Evolutionary conservation across 2,888 invertebrate species (phyloP).

Genomic region (Dasypolia templi): DNA sequence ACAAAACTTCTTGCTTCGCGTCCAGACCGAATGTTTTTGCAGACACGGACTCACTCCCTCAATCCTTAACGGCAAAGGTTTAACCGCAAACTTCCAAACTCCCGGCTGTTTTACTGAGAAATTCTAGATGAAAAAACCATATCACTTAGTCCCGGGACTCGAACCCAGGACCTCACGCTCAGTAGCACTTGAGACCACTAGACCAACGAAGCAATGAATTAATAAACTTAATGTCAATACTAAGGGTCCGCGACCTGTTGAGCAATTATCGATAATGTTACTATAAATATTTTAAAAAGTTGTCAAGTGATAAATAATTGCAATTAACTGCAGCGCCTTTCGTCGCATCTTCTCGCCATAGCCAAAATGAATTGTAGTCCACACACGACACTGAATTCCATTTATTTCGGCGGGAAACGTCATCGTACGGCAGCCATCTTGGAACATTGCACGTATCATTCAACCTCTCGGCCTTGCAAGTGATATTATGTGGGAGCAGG

Average conservation of each 20-base stretch:
- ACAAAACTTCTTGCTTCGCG: too few species aligned
- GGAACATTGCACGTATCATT: conserved; percentile 41
- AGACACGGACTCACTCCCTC: too few species aligned
- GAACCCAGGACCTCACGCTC: background rate
- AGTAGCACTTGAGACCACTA: background rate
- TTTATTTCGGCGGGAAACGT: conserved; percentile 35
- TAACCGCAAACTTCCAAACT: too few species aligned
- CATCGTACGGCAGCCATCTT: conserved; percentile 45
- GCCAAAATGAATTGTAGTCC: too few species aligned
- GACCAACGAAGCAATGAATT: background rate
- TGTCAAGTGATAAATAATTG: conserved; percentile 6
- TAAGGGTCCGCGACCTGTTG: background rate
- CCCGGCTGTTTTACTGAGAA: too few species aligned
- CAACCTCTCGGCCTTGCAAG: conserved; percentile 31
- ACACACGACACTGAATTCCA: background rate
- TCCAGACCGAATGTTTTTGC: too few species aligned
- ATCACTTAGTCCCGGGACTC: background rate
- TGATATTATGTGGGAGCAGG: conserved; percentile 31
- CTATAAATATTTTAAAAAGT: background rate
- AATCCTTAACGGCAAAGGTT: too few species aligned
- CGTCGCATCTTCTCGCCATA: conserved; percentile 6
- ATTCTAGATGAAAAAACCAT: too few species aligned
- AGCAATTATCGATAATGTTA: background rate
- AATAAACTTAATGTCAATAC: background rate
- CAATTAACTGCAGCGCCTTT: conserved; percentile 11